These are phyloP conservation scores for Buceros bicornis DNA, from an alignment of 2,797 vertebrate genomes.

Conservation along the genomic window DNA sequence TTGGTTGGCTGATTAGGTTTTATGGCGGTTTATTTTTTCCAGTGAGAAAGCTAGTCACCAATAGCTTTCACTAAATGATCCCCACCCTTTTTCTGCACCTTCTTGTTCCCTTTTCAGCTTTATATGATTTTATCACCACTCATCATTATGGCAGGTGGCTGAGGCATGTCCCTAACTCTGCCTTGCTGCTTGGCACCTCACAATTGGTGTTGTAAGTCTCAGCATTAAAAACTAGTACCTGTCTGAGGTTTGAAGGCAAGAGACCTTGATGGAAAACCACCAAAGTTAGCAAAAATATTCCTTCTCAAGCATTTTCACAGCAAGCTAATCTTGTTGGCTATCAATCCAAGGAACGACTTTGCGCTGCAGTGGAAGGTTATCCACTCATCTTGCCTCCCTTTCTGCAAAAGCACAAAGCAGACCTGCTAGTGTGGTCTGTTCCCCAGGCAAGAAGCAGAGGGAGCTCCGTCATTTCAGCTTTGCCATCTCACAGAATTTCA, in stretches of 20 bases:
- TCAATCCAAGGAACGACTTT: neutral
- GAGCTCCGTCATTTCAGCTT: neutral
- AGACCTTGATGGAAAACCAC: neutral
- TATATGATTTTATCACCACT: neutral
- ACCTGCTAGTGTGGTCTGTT: neutral
- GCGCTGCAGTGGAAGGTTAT: neutral
- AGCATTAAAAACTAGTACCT: neutral
- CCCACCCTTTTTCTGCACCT: neutral
- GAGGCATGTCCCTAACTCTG: neutral
- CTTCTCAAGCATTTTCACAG: neutral
- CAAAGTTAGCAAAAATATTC: neutral
- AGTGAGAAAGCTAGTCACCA: neutral
- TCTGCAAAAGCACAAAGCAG: neutral
- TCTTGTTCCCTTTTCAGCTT: neutral
- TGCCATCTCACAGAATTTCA: neutral
- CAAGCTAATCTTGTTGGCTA: neutral
- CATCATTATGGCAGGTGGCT: neutral
- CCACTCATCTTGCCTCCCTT: accelerated
- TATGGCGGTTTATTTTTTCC: neutral
- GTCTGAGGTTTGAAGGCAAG: neutral
- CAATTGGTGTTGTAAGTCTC: neutral
- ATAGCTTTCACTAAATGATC: neutral
- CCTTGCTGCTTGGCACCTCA: neutral
- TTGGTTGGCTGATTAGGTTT: neutral
- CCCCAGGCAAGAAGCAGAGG: neutral